Evolutionary conservation across 2,888 invertebrate genomes (phyloP), one percentile per base, ranked within the genome.

Genomic region (Gasteruption jaculator): DNA sequence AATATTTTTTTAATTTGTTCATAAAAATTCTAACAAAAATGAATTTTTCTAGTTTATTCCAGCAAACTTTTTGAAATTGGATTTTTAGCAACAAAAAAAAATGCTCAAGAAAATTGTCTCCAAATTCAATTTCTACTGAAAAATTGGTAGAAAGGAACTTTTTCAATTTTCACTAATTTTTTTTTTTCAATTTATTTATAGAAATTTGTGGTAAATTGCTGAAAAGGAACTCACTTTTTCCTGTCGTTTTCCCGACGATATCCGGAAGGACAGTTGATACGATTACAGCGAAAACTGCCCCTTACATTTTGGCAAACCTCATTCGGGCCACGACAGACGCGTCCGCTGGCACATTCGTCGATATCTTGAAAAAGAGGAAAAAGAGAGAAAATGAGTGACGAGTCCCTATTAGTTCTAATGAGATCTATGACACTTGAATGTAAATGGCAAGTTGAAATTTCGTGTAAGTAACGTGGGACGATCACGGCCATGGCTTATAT

Each of bases 291-390:
- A 73, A 81, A 90, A 41, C 86, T 78, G 1, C 97, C 97, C 43
- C 91, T 76, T 1, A 86, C 90, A 71, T 97, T 97, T 54, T 93
- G 83, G 63, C 97, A 97, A 34, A 89, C 80, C 53, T 86, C 81
- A 47, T 86, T 82, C 0, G 77, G 67, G n/a, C 75, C 75, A 0
- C 72, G 71, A 42, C 82, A 80, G 3, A 74, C 72, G 3, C 74
- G 60, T 1, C 76, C 77, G 49, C 79, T 78, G 0, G 75, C 71
- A 50, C 87, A 88, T 57, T 88, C 87, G 57, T 88, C 83, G 42
- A 86, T 82, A 62, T 88, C 87, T 85, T 54, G 3, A 54, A 58
- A 35, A 37, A 39, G 38, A 11, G n/a, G n/a, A n/a, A n/a, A n/a
- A n/a, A n/a, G n/a, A n/a, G n/a, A n/a, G n/a, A n/a, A n/a, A n/a